Base-by-base conservation (phyloP, 2,888 invertebrate genomes). In the Andrena praecox region DNA sequence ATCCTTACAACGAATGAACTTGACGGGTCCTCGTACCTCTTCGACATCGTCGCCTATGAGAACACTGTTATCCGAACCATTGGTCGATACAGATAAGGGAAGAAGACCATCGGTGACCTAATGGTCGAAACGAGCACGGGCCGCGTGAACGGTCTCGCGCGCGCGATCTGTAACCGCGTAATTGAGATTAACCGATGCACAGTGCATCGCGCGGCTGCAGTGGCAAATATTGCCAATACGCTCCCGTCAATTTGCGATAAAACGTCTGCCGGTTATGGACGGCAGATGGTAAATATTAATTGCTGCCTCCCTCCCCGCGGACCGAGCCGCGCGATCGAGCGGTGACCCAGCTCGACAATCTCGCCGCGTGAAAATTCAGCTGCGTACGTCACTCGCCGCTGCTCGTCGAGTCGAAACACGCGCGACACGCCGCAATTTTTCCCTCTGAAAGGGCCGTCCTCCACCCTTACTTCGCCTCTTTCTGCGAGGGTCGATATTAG, bases 151-250 rank as follows among this genome's bases (percentile, higher is more conserved):
- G 24, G 56, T 56, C 42, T 16, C 33, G 56, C 54, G 59, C 16
- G 20, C 50, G 62, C 56, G 56, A 62, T 35, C 56, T 54, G 76
- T 63, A 71, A 80, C 74, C 77, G 71, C 80, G 68, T 80, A 80
- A 85, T 84, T 84, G 80, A 85, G 80, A 84, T 84, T 80, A 84
- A 84, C 73, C 70, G 80, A 85, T 35, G 80, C 48, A 59, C 67
- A 66, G 29, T 52, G 64, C 66, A 52, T 63, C 56, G 69, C 59
- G 67, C 63, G 27, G 50, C 56, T 31, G 20, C 50, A 48, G 60
- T 31, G 59, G 54, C 59, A 72, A 75, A 71, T 71, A 86, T 50
- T 54, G 76, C 50, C 67, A 63, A 82, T 68, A 62, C 33, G 54
- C 64, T 27, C 64, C 35, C 70, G 76, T 70, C 54, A 71, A 79